Percentiles rank a stretch among this genome's conserved stretches.
Evolutionary conservation across 2,888 invertebrate genomes (phyloP).

Genomic region (Ecdyonurus torrentis): DNA sequence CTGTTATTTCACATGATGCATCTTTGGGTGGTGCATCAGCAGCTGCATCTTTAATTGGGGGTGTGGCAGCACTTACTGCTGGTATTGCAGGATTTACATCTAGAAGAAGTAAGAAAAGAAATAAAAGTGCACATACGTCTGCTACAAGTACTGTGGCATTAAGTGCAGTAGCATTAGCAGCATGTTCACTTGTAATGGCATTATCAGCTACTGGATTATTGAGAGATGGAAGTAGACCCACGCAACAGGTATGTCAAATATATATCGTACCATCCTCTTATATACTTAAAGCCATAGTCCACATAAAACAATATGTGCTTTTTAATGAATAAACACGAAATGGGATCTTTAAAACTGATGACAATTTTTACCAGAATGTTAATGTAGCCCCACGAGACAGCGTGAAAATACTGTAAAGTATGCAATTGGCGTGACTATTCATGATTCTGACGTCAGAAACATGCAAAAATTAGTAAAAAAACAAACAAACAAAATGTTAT

Average conservation of each 20-base stretch:
- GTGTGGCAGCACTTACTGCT: background rate
- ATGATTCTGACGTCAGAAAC: too few species aligned
- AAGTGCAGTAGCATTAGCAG: constrained; percentile 18
- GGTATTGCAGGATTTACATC: background rate
- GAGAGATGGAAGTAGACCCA: constrained; percentile 19
- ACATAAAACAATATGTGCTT: too few species aligned
- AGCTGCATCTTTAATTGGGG: background rate
- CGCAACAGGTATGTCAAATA: background rate
- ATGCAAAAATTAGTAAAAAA: too few species aligned
- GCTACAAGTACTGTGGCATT: background rate
- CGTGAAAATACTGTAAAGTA: too few species aligned
- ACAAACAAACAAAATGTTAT: too few species aligned
- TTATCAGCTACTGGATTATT: constrained; percentile 22
- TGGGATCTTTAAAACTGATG: too few species aligned
- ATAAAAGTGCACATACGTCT: background rate
- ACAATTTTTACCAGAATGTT: too few species aligned
- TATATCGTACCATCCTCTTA: too few species aligned
- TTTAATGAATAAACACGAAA: too few species aligned
- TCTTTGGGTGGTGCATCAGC: background rate
- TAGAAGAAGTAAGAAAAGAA: background rate
- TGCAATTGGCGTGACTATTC: too few species aligned
- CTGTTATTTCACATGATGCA: background rate
- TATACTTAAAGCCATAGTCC: too few species aligned
- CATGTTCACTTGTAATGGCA: constrained; percentile 21
- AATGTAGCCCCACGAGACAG: too few species aligned